phyloP scores from a whole-genome alignment of 2,888 invertebrate species.

The Acleris emargana region DNA sequence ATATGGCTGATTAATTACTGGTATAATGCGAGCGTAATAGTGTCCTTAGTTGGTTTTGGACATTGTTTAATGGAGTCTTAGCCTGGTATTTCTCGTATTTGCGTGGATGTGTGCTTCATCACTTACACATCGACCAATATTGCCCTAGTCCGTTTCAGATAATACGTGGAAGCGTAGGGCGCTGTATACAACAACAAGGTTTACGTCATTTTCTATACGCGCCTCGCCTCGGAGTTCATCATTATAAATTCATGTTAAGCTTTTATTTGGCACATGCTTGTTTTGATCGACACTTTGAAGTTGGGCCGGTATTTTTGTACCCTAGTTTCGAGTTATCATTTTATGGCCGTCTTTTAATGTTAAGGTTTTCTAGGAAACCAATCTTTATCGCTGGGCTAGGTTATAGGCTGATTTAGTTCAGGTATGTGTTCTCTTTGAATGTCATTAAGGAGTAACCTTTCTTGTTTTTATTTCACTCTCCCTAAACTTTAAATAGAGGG shows the following conservation, averaged over 20 bases:
- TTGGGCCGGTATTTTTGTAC: constrained; percentile 1
- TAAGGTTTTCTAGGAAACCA: background rate
- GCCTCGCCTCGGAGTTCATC: constrained; percentile 41
- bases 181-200: constrained; percentile 39
- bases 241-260: constrained; percentile 41
- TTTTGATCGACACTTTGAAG: constrained; percentile 9
- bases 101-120: constrained; percentile 41
- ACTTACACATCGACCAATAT: constrained; percentile 42
- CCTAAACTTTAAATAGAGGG: too few species aligned
- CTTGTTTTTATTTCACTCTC: too few species aligned
- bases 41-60: constrained; percentile 23
- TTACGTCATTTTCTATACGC: constrained; percentile 40
- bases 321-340: too few species aligned
- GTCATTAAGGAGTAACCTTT: too few species aligned
- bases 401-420: too few species aligned
- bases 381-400: background rate
- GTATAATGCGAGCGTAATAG: constrained; percentile 42
- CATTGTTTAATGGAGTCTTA: background rate
- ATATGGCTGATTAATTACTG: constrained; percentile 46
- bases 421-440: too few species aligned
- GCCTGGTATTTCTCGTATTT: constrained; percentile 12
- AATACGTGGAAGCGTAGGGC: constrained; percentile 8
- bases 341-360: too few species aligned
- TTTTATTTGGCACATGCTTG: constrained; percentile 14
- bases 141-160: constrained; percentile 35